Evolutionary conservation across 2,113 vertebrate genomes (phyloP).

Genomic region (Chaetura pelagica): DNA sequence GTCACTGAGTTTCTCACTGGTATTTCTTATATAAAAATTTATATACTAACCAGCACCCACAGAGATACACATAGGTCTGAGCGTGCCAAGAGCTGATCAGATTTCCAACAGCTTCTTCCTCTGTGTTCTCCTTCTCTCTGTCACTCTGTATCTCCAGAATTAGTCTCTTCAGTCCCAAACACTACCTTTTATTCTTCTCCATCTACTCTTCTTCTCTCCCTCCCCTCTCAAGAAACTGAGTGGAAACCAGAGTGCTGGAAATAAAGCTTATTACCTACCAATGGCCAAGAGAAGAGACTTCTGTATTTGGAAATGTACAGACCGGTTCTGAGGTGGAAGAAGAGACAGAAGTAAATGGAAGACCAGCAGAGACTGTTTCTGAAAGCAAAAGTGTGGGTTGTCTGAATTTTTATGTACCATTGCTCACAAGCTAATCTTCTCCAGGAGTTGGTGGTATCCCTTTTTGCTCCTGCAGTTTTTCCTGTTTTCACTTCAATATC

Average conservation of each 20-base stretch:
- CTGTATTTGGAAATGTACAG: background rate
- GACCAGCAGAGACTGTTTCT: background rate
- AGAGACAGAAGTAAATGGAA: background rate
- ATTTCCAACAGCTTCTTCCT: background rate
- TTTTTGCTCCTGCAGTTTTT: background rate
- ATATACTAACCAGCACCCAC: background rate
- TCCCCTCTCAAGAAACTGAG: background rate
- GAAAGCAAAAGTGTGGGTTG: background rate
- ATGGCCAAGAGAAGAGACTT: background rate
- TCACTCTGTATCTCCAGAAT: background rate
- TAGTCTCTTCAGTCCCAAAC: background rate
- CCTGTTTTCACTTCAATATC: background rate
- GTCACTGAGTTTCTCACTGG: background rate
- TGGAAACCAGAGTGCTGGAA: background rate
- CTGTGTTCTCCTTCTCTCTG: background rate
- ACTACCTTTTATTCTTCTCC: background rate
- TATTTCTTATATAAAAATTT: background rate
- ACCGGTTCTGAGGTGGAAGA: background rate
- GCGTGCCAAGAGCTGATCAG: background rate
- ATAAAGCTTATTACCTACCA: background rate
- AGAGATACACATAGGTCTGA: background rate
- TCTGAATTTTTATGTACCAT: constrained; percentile 6
- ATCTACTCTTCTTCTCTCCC: background rate
- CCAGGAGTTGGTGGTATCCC: background rate
- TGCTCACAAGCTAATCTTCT: background rate